Base-by-base conservation (phyloP, 2,113 vertebrate genomes). In the Clupea harengus region DNA sequence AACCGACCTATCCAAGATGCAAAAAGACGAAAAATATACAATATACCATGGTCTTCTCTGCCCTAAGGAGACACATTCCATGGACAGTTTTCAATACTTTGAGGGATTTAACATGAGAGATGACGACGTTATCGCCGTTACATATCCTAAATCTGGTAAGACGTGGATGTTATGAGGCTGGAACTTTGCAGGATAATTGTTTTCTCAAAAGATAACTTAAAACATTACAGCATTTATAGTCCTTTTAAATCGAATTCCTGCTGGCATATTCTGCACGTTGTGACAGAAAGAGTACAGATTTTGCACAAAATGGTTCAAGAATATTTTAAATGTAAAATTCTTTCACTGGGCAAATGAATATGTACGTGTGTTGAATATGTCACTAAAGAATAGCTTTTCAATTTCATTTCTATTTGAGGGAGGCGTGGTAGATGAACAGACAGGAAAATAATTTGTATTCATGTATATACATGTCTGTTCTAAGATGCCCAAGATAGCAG, bases 71-170 rank as follows among this genome's bases (percentile, higher is more conserved):
- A 39, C 32, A 32, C 72, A 78, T 32, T 78, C 32, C 6, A 0
- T 4, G 32, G 72, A 78, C 11, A 78, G 72, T 32, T 78, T 78
- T 15, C 39, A 78, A 39, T 78, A 78, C 28, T 78, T 78, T 32
- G 72, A 78, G 72, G 32, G 15, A 39, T 44, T 78, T 32, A 78
- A 78, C 72, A 15, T 32, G 72, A 78, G 72, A 32, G 72, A 78
- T 39, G 72, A 78, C 72, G 72, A 78, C 44, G 72, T 78, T 13
- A 78, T 78, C 13, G 32, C 32, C 72, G 39, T 78, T 6, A 78
- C 72, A 0, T 78, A 78, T 78, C 72, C 92, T 0, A 91, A 93
- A 75, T 91, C 90, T 47, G 88, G 91, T 90, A 85, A 88, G 67
- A 75, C 67, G 3, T 75, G 7, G 2, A 39, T 47, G 46, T 20